phyloP scores from a whole-genome alignment of 2,113 vertebrate genomes.

The Indri indri region DNA sequence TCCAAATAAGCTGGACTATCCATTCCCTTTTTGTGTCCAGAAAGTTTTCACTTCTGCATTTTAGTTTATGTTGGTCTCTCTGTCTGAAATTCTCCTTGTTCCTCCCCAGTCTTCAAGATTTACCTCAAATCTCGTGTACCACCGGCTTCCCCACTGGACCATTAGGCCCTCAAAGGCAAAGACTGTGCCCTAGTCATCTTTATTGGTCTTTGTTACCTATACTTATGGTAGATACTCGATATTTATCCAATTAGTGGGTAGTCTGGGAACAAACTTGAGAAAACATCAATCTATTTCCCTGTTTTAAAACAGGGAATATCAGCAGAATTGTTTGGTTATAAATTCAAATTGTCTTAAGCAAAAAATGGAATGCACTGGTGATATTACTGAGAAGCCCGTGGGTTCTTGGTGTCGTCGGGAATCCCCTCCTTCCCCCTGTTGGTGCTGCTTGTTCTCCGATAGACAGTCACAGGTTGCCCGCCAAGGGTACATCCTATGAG shows the following conservation, averaged over 20 bases:
- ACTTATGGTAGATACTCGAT: background rate
- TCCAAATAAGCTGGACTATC: background rate
- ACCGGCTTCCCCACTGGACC: background rate
- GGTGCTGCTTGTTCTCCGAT: background rate
- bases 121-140: background rate
- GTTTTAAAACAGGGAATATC: background rate
- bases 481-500: background rate
- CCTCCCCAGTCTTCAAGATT: background rate
- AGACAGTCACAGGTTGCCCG: background rate
- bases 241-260: background rate
- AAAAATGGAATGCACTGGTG: background rate
- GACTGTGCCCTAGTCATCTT: background rate
- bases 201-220: background rate
- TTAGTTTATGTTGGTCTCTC: background rate
- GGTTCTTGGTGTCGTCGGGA: background rate
- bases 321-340: background rate
- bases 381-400: background rate
- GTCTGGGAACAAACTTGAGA: background rate
- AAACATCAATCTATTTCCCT: background rate
- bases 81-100: background rate
- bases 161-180: background rate
- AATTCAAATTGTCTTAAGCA: background rate
- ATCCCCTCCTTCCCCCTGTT: background rate
- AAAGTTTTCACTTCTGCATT: conserved; percentile 41
- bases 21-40: background rate